Evolutionary conservation across 2,113 vertebrate species (phyloP).

Genomic region (Phrynocephalus versicolor): DNA sequence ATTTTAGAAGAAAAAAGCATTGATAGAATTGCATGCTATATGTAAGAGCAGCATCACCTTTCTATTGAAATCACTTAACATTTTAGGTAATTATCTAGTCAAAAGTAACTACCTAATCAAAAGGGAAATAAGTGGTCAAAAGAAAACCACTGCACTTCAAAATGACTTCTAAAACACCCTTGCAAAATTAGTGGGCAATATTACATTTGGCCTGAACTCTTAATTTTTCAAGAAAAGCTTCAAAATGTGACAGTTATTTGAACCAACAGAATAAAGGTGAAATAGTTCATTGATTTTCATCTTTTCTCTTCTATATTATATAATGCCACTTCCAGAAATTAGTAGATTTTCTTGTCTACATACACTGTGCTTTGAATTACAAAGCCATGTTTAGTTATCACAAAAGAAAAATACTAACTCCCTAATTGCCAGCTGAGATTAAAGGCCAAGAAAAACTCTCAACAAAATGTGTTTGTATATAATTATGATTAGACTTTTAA

Average conservation of each 20-base stretch:
- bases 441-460: slow-evolving; percentile 42
- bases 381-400: slow-evolving; percentile 44
- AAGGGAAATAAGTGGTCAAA: not conserved
- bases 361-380: slow-evolving; percentile 49
- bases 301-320: slow-evolving; percentile 44
- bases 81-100: not conserved
- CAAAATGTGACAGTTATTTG: not conserved
- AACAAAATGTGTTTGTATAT: slow-evolving; percentile 49
- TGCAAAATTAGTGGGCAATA: not conserved
- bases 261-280: not conserved
- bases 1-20: not conserved
- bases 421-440: slow-evolving; percentile 60
- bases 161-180: too few relatives aligned
- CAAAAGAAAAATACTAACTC: slow-evolving; percentile 57
- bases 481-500: not conserved
- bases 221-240: not conserved
- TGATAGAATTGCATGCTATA: not conserved
- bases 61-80: not conserved
- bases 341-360: slow-evolving; percentile 62
- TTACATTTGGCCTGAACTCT: not conserved
- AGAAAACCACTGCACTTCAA: not conserved
- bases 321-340: slow-evolving; percentile 35
- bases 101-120: not conserved
- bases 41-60: not conserved
- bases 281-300: slow-evolving; percentile 32